Evolutionary conservation across 2,888 invertebrate genomes (phyloP).

Genomic region (Spodoptera picta): DNA sequence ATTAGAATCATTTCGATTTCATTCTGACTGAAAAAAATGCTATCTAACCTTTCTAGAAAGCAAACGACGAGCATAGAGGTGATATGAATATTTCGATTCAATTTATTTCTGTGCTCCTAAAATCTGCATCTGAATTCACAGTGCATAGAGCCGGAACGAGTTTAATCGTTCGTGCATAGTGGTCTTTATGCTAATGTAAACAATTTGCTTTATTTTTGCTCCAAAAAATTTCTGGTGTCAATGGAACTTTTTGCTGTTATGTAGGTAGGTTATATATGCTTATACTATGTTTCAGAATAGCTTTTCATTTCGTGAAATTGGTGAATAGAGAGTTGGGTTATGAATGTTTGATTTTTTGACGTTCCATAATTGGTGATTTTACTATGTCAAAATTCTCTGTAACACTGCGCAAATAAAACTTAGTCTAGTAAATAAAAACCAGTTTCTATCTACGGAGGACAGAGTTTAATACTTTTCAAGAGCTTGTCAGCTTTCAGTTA

Average conservation of each 20-base stretch:
- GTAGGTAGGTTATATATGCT: too few species aligned
- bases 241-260: neutral
- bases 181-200: conserved; percentile 31
- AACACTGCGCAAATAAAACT: too few species aligned
- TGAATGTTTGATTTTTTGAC: too few species aligned
- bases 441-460: too few species aligned
- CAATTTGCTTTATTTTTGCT: conserved; percentile 20
- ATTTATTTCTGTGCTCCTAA: conserved; percentile 16
- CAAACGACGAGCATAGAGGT: conserved; percentile 7
- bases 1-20: neutral
- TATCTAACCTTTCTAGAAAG: conserved; percentile 14
- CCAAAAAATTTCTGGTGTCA: conserved; percentile 12
- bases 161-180: conserved; percentile 46
- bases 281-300: too few species aligned
- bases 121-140: conserved; percentile 38
- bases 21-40: conserved; percentile 15
- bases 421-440: too few species aligned
- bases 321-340: too few species aligned
- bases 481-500: neutral
- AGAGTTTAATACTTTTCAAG: neutral
- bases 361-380: too few species aligned
- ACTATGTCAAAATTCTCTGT: too few species aligned
- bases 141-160: conserved; percentile 26
- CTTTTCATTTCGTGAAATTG: too few species aligned
- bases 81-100: conserved; percentile 16